Base-by-base conservation (phyloP, 2,113 vertebrate genomes). In the Lota lota region DNA sequence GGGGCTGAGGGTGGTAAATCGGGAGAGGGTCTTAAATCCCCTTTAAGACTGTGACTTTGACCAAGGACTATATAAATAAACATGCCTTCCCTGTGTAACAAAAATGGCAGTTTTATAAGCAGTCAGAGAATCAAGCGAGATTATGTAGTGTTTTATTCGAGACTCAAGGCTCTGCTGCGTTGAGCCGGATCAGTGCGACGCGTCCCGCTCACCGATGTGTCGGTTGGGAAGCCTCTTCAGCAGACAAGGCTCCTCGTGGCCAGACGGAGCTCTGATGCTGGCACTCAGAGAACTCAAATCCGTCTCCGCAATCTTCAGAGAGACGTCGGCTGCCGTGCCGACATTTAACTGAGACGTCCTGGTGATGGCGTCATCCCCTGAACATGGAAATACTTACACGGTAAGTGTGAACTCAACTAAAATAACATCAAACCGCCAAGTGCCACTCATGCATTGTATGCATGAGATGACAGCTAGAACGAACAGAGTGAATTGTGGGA, bases 321-420 rank as follows among this genome's bases (percentile, higher is more conserved):
- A 99, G 68, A 99, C 95, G 0, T 99, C 96, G 0, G 97, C 95
- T 0, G 97, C 91, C 15, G 96, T 94, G 79, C 97, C 97, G 22
- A 99, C 95, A 0, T 98, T 98, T 66, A 99, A 92, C 82, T 95
- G 96, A 2, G 97, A 98, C 0, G 95, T 98, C 79, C 97, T 87
- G 59, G 88, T 89, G 89, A 99, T 95, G 11, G 95, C 91, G 80
- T 98, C 96, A 8, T 98, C 96, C 0, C 96, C 97, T 97, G 51
- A 61, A 81, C 1, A 84, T 28, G 8, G 16, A 57, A 22, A 72
- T 68, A 76, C 74, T 71, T 63, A 1, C 2, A 17, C 8, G 72
- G 77, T 33, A 68, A 61, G 71, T 66, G 14, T 63, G 20, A 47
- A 14, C 40, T 56, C 17, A 56, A 56, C 10, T 0, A 18, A 1